phyloP scores from a whole-genome alignment of 2,797 vertebrate species.

The Staurois parvus region DNA sequence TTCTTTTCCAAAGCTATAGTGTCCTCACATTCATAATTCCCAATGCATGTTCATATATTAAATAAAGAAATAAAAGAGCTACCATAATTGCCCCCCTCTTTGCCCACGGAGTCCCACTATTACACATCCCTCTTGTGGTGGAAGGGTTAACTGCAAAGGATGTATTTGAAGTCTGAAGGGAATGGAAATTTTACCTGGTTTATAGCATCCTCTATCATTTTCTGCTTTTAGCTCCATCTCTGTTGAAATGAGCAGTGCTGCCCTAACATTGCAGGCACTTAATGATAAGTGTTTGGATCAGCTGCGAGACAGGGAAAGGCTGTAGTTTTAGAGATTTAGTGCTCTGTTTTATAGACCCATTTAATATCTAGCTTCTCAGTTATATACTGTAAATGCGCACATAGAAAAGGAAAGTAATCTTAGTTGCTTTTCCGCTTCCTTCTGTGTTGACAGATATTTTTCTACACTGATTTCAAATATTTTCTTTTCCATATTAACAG shows the following conservation, averaged over 20 bases:
- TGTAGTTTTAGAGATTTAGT: conserved; percentile 46
- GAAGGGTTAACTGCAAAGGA: conserved; percentile 32
- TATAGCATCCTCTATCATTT: conserved; percentile 58
- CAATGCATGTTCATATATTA: too few relatives aligned
- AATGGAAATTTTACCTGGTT: conserved; percentile 48
- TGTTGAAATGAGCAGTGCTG: conserved; percentile 45
- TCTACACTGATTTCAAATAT: not conserved
- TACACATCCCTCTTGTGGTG: not conserved
- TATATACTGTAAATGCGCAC: conserved; percentile 13
- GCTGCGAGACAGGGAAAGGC: conserved; percentile 33
- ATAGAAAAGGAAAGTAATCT: not conserved
- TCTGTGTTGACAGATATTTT: not conserved
- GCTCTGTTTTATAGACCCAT: conserved; percentile 33
- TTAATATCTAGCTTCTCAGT: conserved; percentile 38
- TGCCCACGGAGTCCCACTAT: not conserved
- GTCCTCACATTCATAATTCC: too few relatives aligned
- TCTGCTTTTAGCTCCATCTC: conserved; percentile 60
- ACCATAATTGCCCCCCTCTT: not conserved
- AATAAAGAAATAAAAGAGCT: not conserved
- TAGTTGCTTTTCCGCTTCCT: not conserved
- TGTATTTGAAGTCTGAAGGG: conserved; percentile 39
- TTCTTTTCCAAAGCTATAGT: too few relatives aligned
- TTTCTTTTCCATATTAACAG: conserved; percentile 25
- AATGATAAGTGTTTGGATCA: conserved; percentile 59
- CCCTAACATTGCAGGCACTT: conserved; percentile 53